phyloP scores from a whole-genome alignment of 2,888 invertebrate genomes.

The Esperia sulphurella region DNA sequence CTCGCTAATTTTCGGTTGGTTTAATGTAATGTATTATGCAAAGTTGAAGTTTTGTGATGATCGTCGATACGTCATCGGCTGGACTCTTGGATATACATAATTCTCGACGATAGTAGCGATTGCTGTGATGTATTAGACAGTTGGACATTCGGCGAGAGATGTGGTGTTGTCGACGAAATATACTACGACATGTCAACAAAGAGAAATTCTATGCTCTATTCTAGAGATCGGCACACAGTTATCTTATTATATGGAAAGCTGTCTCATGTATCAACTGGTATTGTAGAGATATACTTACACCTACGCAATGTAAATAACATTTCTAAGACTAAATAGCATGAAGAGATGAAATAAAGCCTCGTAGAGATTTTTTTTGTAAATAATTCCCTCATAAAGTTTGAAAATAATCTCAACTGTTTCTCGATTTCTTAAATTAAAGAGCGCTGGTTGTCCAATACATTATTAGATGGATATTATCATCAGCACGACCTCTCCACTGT shows the following conservation, averaged over 20 bases:
- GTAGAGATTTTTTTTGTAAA: too few species aligned
- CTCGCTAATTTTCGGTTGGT: constrained; percentile 48
- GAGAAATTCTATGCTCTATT: constrained; percentile 24
- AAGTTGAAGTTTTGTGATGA: constrained; percentile 28
- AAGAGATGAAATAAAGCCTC: too few species aligned
- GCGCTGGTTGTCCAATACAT: too few species aligned
- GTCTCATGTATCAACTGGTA: not conserved
- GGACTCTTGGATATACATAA: not conserved
- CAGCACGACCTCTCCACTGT: too few species aligned
- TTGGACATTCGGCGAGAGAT: constrained; percentile 35
- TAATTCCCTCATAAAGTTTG: too few species aligned
- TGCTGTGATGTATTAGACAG: constrained; percentile 32
- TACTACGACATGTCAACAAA: constrained; percentile 43
- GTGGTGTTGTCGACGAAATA: constrained; percentile 39
- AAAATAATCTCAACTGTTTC: too few species aligned
- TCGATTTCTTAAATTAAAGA: too few species aligned
- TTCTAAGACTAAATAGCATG: too few species aligned
- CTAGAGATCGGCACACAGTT: not conserved
- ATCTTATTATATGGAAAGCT: not conserved
- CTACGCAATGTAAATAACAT: too few species aligned
- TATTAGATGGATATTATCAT: too few species aligned
- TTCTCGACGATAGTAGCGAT: constrained; percentile 18
- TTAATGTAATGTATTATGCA: constrained; percentile 36
- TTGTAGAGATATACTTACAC: not conserved
- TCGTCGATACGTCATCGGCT: constrained; percentile 22